Evolutionary conservation across 2,113 vertebrate genomes (phyloP), one percentile per base, ranked within the genome.

Genomic region (Rhabdornis inornatus): DNA sequence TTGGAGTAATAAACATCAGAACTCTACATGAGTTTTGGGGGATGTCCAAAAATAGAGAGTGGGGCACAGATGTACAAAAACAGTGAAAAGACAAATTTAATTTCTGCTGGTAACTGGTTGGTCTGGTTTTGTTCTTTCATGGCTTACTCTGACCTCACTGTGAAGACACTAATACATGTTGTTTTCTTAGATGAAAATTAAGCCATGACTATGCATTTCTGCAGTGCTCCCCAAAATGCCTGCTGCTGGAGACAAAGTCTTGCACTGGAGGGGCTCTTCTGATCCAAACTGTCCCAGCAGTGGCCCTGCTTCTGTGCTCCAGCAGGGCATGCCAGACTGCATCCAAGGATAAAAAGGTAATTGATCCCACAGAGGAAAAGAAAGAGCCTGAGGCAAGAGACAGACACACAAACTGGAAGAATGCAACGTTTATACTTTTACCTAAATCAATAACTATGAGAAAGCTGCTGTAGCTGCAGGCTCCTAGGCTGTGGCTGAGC

Each of bases 301-400:
- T 33, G 17, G 33, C 52, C 35, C 59, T 60, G 44, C 28, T 49
- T 22, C 68, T 66, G 44, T 66, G 53, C 56, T 63, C 42, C 78
- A 86, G 27, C 63, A 87, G 61, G 50, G 23, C 27, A 24, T 56
- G 56, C 72, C 90, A 92, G 87, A 6, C 87, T 52, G 28, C 44
- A 13, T 63, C 2, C 5, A 53, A 79, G 70, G 55, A 84, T 82
- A 66, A 71, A 87, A 56, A 75, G 57, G 65, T 92, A 96, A 96
- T 94, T 87, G 83, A 93, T 97, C 81, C 90, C 77, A 52, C 37
- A 77, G 94, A 97, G 93, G 79, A 89, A 92, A 90, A 94, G 57
- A 75, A 15, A 24, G 50, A 79, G 88, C 92, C 94, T 49, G 87
- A 72, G 87, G 91, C 7, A 0, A 85, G 64, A 94, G 70, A n/a